These are phyloP conservation scores for Pseudoatta argentina DNA, from an alignment of 1,140 invertebrate species.

Conservation along the genomic window DNA sequence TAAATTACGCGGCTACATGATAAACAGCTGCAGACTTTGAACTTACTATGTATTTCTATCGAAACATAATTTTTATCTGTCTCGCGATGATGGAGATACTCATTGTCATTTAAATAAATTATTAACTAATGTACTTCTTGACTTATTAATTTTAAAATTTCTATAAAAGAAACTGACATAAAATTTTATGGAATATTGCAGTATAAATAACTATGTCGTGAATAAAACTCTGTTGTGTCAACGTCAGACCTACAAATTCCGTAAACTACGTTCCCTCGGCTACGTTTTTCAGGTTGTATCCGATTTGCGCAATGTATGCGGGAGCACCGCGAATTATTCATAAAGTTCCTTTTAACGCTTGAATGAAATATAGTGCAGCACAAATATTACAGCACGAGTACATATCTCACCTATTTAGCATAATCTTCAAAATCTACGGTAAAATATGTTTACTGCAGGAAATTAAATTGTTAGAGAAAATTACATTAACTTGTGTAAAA, in stretches of 20 bases:
- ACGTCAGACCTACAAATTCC: neutral
- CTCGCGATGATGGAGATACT: neutral
- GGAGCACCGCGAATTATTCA: constrained; percentile 52
- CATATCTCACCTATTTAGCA: constrained; percentile 34
- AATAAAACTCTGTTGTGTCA: constrained; percentile 30
- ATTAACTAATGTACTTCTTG: neutral
- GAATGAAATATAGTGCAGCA: constrained; percentile 44
- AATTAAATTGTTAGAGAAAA: constrained; percentile 46
- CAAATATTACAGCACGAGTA: constrained; percentile 23
- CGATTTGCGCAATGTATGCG: constrained; percentile 45
- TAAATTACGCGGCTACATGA: neutral
- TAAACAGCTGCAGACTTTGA: neutral
- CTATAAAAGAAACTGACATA: neutral
- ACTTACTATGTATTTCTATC: neutral
- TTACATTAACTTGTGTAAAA: neutral
- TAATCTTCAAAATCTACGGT: constrained; percentile 22
- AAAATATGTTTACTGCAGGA: neutral
- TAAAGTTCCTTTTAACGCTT: constrained; percentile 52
- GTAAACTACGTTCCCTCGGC: neutral
- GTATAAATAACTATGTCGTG: neutral
- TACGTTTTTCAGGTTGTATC: constrained; percentile 41
- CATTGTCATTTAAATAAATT: constrained; percentile 8
- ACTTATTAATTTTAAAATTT: constrained; percentile 18
- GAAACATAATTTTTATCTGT: neutral
- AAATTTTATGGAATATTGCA: neutral